A percentile compares a stretch with the other conserved stretches of the same genome.
phyloP scores from a whole-genome alignment of 1,140 invertebrate species.

The Chrysoperla carnea region DNA sequence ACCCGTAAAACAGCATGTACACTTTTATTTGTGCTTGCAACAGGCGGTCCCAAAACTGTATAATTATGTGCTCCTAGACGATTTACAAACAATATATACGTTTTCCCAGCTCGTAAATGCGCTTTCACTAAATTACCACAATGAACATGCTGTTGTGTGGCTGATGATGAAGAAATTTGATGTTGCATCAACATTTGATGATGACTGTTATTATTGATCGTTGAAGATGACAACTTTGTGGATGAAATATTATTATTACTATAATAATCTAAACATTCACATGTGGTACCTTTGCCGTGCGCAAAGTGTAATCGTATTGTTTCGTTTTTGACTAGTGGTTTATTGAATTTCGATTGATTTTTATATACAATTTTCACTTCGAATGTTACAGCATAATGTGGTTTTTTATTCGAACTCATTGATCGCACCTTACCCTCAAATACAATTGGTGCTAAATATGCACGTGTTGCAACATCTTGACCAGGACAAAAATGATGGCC shows the following conservation, averaged over 20 bases:
- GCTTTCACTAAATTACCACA: too few species aligned
- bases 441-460: conserved; percentile 38
- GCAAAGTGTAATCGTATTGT: not conserved
- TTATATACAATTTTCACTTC: conserved; percentile 43
- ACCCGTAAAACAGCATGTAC: not conserved
- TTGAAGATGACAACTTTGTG: not conserved
- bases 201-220: not conserved
- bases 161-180: too few species aligned
- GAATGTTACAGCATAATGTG: conserved; percentile 43
- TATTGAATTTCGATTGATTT: conserved; percentile 28
- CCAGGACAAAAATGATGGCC: conserved; percentile 32
- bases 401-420: conserved; percentile 31
- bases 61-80: not conserved
- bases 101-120: not conserved
- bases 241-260: too few species aligned
- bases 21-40: not conserved
- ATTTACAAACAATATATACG: not conserved
- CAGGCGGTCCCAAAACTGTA: not conserved
- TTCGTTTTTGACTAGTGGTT: conserved; percentile 13
- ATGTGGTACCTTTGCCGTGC: not conserved
- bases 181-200: too few species aligned
- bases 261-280: too few species aligned
- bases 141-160: too few species aligned
- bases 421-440: conserved; percentile 45
- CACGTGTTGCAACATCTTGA: conserved; percentile 36